Conservation (phyloP, 2,888 invertebrate genomes). For the Pelosia muscerda region DNA sequence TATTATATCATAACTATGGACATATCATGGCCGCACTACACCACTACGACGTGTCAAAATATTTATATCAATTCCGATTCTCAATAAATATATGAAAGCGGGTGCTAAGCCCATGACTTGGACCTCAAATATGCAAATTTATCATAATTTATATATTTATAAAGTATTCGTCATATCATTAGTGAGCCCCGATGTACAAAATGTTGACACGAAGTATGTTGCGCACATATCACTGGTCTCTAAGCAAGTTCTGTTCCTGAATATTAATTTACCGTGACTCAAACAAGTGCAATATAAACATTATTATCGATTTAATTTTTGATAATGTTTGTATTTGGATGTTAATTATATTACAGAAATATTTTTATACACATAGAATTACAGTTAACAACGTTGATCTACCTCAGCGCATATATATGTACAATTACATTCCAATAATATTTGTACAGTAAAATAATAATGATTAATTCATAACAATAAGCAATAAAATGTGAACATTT, state of each 20-base stretch:
- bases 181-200: neutral
- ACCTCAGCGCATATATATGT: slow-evolving; percentile 75
- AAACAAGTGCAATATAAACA: slow-evolving; percentile 79
- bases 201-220: slow-evolving; percentile 44
- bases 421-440: slow-evolving; percentile 41
- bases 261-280: slow-evolving; percentile 59
- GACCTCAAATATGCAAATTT: neutral
- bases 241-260: slow-evolving; percentile 56
- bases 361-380: slow-evolving; percentile 84
- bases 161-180: slow-evolving; percentile 11
- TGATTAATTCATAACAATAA: slow-evolving; percentile 48
- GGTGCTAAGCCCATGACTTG: slow-evolving; percentile 7
- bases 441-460: slow-evolving; percentile 48
- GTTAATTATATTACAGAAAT: slow-evolving; percentile 85
- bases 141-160: neutral
- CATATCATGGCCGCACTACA: slow-evolving; percentile 69
- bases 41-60: slow-evolving; percentile 60
- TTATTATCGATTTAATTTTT: slow-evolving; percentile 79
- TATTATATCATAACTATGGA: slow-evolving; percentile 58
- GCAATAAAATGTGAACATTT: slow-evolving; percentile 50
- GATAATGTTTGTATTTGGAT: slow-evolving; percentile 85
- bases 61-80: slow-evolving; percentile 46
- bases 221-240: slow-evolving; percentile 65
- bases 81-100: slow-evolving; percentile 12
- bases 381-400: slow-evolving; percentile 78